Conservation (phyloP, 2,113 vertebrate species). For the Gnathonemus longibarbis region DNA sequence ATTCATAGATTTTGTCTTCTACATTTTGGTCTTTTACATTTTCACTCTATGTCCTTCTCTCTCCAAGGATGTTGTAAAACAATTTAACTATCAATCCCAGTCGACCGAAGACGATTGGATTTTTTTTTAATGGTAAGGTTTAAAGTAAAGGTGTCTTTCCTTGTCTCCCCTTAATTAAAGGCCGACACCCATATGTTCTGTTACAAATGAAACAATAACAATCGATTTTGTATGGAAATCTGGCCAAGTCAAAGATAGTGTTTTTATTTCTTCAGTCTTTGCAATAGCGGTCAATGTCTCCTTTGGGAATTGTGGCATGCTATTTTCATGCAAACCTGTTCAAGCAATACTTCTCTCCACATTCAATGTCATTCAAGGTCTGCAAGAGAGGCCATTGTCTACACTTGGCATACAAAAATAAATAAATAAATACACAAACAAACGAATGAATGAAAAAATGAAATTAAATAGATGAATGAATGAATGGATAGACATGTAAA, state of each 20-base stretch:
- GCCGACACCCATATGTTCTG: background rate
- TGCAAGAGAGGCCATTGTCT: background rate
- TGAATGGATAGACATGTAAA: no score
- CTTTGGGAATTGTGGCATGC: background rate
- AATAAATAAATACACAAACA: background rate
- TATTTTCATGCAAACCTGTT: background rate
- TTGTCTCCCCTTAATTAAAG: background rate
- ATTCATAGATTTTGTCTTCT: background rate
- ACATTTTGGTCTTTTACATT: background rate
- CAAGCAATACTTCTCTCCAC: background rate
- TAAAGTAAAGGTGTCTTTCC: background rate
- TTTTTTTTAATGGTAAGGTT: background rate
- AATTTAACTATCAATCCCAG: slow-evolving; percentile 11
- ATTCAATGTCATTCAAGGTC: background rate
- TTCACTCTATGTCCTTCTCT: background rate
- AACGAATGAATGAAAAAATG: no score
- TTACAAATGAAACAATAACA: background rate
- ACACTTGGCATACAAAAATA: background rate
- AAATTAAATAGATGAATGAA: no score
- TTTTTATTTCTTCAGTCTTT: background rate
- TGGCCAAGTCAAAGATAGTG: background rate
- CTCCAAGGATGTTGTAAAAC: slow-evolving; percentile 2
- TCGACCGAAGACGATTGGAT: background rate
- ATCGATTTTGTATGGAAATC: background rate
- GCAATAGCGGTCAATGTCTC: background rate